Evolutionary conservation across 2,797 vertebrate genomes (phyloP).

Genomic region (Monodelphis domestica): DNA sequence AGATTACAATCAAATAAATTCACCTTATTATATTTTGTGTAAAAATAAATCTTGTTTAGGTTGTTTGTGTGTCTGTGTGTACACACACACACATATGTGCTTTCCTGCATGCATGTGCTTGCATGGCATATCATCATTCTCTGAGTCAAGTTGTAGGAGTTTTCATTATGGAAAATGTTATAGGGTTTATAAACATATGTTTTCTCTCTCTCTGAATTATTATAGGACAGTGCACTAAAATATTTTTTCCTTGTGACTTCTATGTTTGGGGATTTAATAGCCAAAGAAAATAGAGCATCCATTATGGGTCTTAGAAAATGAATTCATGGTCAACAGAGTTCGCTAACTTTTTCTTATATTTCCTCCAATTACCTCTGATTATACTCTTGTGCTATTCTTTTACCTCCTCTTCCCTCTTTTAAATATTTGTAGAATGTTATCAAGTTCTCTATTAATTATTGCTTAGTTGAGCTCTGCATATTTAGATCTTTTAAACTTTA

Average conservation of each 20-base stretch:
- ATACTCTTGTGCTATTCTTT: background rate
- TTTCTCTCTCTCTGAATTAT: constrained; percentile 11
- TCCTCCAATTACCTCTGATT: constrained; percentile 11
- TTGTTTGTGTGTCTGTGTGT: background rate
- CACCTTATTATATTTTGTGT: constrained; percentile 12
- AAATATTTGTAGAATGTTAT: constrained; percentile 19
- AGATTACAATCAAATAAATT: background rate
- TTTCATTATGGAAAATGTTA: background rate
- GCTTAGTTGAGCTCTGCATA: background rate
- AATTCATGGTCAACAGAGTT: constrained; percentile 27
- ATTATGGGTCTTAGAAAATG: background rate
- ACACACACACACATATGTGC: background rate
- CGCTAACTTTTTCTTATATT: background rate
- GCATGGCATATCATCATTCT: constrained; percentile 9
- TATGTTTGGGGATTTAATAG: background rate
- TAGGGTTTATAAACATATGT: background rate
- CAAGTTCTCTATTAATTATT: constrained; percentile 23
- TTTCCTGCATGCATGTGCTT: background rate
- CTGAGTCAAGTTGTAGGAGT: constrained; percentile 42
- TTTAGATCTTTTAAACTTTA: constrained; percentile 19
- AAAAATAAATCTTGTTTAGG: constrained; percentile 48
- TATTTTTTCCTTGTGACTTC: background rate
- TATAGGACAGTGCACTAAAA: too few species aligned
- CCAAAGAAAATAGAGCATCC: background rate
- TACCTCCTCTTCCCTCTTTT: background rate